Evolutionary conservation across 2,797 vertebrate species (phyloP).

Genomic region (Valencia hispanica): DNA sequence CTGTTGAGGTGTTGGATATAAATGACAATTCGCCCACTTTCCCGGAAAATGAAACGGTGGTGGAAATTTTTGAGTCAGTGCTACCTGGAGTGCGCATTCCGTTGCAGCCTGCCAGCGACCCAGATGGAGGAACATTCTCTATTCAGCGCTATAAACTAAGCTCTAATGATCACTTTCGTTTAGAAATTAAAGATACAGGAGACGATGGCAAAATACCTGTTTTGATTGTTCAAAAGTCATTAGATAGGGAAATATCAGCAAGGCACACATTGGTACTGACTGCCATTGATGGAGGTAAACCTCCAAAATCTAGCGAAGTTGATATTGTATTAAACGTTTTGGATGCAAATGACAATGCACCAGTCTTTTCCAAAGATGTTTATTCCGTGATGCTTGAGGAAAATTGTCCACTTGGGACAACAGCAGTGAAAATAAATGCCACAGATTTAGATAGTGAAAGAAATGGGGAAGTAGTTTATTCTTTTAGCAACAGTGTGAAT

Average conservation of each 20-base stretch:
- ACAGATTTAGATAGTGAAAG: constrained; percentile 53
- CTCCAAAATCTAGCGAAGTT: constrained; percentile 40
- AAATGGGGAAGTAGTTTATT: constrained; percentile 53
- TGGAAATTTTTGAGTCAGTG: constrained; percentile 67
- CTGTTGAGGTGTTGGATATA: constrained; percentile 78
- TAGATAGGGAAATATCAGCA: constrained; percentile 60
- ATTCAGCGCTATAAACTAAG: constrained; percentile 67
- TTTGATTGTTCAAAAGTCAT: constrained; percentile 59
- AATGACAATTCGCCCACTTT: constrained; percentile 76
- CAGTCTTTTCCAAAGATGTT: constrained; percentile 40
- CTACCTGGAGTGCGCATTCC: constrained; percentile 52
- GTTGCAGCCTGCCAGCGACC: constrained; percentile 51
- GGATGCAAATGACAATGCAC: constrained; percentile 73
- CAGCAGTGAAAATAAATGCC: constrained; percentile 53
- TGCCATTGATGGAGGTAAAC: constrained; percentile 66
- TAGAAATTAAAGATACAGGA: constrained; percentile 65
- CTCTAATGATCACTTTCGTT: constrained; percentile 60
- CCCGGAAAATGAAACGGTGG: constrained; percentile 50
- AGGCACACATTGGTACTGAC: constrained; percentile 51
- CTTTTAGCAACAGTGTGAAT: constrained; percentile 34
- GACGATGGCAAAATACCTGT: constrained; percentile 70
- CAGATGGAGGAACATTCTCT: constrained; percentile 49
- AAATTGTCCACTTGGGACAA: constrained; percentile 57
- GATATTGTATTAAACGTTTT: constrained; percentile 54
- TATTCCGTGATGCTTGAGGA: constrained; percentile 57